Evolutionary conservation across 2,113 vertebrate genomes (phyloP).

Genomic region (Equus przewalskii): DNA sequence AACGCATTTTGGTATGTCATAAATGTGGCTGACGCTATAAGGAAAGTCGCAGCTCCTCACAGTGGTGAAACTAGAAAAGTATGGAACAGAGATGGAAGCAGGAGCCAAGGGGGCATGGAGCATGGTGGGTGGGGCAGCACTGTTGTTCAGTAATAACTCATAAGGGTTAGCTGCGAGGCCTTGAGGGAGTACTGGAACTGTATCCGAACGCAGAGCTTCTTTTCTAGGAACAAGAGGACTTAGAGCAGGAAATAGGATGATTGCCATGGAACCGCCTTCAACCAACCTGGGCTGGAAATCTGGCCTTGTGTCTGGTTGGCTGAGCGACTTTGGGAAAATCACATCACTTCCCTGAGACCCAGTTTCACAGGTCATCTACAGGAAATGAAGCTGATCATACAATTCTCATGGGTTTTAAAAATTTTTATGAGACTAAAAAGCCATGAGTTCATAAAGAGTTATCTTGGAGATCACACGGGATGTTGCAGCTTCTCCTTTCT

Average conservation of each 20-base stretch:
- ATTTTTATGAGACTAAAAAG: background rate
- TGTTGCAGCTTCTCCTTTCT: too few relatives aligned
- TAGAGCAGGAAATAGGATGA: too few relatives aligned
- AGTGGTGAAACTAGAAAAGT: too few relatives aligned
- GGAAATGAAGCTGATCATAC: background rate
- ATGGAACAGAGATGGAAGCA: background rate
- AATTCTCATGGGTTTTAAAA: background rate
- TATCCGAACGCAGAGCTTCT: background rate
- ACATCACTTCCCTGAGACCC: background rate
- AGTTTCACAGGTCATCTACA: background rate
- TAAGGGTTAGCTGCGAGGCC: background rate
- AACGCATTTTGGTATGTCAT: background rate
- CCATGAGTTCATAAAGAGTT: background rate
- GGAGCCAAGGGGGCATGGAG: too few relatives aligned
- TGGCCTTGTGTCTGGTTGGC: accelerated
- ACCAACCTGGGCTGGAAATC: too few relatives aligned
- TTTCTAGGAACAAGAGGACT: background rate
- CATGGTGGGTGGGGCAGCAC: background rate
- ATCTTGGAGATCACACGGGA: background rate
- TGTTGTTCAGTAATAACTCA: background rate
- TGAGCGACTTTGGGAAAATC: background rate
- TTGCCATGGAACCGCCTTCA: background rate
- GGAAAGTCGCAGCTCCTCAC: background rate
- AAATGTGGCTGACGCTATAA: background rate
- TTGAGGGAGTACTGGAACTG: too few relatives aligned